Evolutionary conservation across 2,888 invertebrate genomes (phyloP).

Genomic region (Capitulum mitella): DNA sequence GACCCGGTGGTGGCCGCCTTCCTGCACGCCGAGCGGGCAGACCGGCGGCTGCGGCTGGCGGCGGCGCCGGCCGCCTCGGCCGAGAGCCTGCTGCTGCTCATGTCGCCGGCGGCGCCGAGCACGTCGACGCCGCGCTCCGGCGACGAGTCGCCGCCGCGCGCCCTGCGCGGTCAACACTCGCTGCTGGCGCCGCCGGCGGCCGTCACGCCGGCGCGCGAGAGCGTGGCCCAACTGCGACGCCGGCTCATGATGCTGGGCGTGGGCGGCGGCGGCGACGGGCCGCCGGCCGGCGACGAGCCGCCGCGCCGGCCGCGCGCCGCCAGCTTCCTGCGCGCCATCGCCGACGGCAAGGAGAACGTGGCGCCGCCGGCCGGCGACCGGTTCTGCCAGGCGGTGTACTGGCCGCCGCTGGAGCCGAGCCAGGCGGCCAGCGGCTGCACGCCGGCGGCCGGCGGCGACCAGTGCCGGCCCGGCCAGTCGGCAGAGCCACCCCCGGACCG

Average conservation of each 20-base stretch:
- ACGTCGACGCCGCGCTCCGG: not conserved
- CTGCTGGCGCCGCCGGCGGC: constrained; percentile 14
- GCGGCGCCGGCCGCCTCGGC: not conserved
- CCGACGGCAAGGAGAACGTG: not conserved
- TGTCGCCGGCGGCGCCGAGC: constrained; percentile 5
- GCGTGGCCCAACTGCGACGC: not conserved
- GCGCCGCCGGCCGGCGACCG: not conserved
- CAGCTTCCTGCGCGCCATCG: constrained; percentile 24
- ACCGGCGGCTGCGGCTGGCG: not conserved
- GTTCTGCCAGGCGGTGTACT: constrained; percentile 5
- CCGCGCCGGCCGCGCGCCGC: not conserved
- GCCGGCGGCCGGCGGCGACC: not conserved
- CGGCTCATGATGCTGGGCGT: constrained; percentile 18
- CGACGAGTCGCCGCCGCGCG: not conserved
- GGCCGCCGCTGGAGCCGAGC: not conserved
- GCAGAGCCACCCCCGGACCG: too few species aligned
- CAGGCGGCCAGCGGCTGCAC: not conserved
- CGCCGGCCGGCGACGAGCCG: not conserved
- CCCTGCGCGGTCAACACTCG: constrained; percentile 6
- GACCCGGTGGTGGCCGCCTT: constrained; percentile 37
- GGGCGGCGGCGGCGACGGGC: not conserved
- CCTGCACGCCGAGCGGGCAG: constrained; percentile 35
- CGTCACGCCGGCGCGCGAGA: constrained; percentile 11
- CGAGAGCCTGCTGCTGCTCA: constrained; percentile 20
- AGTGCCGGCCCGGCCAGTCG: not conserved